Base-by-base conservation (phyloP, 1,140 invertebrate species). In the Neuroterus valhalla region DNA sequence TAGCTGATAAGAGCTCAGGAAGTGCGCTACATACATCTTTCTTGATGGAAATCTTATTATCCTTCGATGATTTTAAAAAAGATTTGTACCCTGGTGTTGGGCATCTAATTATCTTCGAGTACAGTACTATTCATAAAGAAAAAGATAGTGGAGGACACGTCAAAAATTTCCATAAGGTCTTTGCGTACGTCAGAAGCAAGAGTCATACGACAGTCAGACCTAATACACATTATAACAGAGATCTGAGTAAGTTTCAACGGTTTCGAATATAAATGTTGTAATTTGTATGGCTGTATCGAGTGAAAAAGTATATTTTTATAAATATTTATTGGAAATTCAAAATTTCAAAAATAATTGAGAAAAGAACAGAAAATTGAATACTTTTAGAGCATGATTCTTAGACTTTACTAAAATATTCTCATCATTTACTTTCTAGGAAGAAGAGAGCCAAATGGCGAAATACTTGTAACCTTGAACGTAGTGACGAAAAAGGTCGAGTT, bases 111-210 rank as follows among this genome's bases (percentile, higher is more conserved):
- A 31, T 31, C 14, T 62, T 62, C n/a, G 14, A 15, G 15, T 31
- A 38, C 31, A 23, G 4, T 11, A 15, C 15, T 31, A 15, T n/a
- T 1, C 23, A 31, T n/a, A 4, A 2, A 62, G 55, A 62, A n/a
- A 31, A 26, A 62, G n/a, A 12, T 55, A 21, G 12, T 12, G 10
- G 52, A 14, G 3, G 21, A 0, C 8, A 21, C 3, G 23, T 23
- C 23, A 23, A 55, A n/a, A 31, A 15, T 8, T 14, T 62, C n/a
- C 55, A n/a, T 62, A 31, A 4, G 12, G 31, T 62, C 15, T 62
- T 62, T 62, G 55, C 55, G 2, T 62, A 38, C 31, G 55, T 62
- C 14, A 62, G 31, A 62, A 62, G 21, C 31, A 31, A 23, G 31
- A 62, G 23, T 38, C 23, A 38, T 15, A 23, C 21, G 2, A 26